Evolutionary conservation across 2,888 invertebrate genomes (phyloP), one percentile per base, ranked within the genome.

Genomic region (Dexiosoma caninum): DNA sequence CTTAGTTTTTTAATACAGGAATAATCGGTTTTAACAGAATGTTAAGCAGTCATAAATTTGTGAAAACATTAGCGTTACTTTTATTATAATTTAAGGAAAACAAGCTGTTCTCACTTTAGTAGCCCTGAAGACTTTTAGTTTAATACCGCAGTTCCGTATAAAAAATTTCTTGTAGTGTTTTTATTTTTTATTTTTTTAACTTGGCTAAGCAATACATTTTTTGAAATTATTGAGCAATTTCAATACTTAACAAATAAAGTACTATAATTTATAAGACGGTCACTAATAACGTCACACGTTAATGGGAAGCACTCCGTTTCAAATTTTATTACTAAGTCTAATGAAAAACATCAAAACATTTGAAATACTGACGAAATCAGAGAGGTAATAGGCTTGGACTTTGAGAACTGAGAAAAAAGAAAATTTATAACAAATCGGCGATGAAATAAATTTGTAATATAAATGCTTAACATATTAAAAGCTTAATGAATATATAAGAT

Each of bases 251-350:
- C 14, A 49, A 23, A 49, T 23, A 23, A 23, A 21, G 23, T 1
- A 6, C 1, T 6, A 7, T 49, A 27, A n/a, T 12, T 3, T 23
- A 7, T 12, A 49, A 49, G n/a, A 49, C 27, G 30, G 5, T 27
- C 14, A 30, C 16, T 9, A 14, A 30, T 16, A 55, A 35, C 2
- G 35, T 21, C 23, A n/a, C n/a, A 32, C 21, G 2, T 35, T 35
- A 16, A 49, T 2, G 35, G 2, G 2, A 14, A 44, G n/a, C 23
- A 69, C 21, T 57, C 57, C 37, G 40, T 37, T 57, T 57, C 23
- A 49, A 70, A 60, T 40, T 70, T 64, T 64, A 70, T 77, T 64
- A 71, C 14, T 30, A 51, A 59, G 49, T 77, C 71, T 71, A 77
- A 77, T 77, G 70, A 77, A 70, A 74, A 70, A 42, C 32, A 35